Base-by-base conservation (phyloP, 2,113 vertebrate genomes). In the Ploceus nigricollis region DNA sequence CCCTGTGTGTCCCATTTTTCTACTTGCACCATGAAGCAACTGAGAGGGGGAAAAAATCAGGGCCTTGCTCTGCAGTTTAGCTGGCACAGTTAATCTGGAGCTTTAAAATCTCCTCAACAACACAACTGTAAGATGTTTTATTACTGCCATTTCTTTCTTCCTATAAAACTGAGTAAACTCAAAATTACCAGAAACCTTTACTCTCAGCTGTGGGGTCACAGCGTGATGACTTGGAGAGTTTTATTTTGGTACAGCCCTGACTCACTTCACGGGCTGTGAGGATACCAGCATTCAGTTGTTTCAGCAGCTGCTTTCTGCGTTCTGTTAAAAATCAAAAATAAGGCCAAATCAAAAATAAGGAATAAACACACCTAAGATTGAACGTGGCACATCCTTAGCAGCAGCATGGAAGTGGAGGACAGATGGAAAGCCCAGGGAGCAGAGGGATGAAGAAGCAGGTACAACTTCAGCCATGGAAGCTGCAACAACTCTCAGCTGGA, bases 1-100 rank as follows among this genome's bases (percentile, higher is more conserved):
- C 27, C 1, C 0, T 2, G 0, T 19, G 11, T 19, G 15, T 4
- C 27, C 28, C 23, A 7, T 19, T 60, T 68, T 28, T 15, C 27
- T 31, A 3, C 39, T 16, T 69, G 22, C 37, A 51, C 22, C 24
- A 13, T 9, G 22, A 45, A 51, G 18, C 14, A 51, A 19, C 54
- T 13, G 45, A 39, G 64, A 33, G 9, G 8, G 5, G 12, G 0
- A 9, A 12, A 12, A 61, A 76, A 66, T 10, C 68, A n/a, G 30
- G 17, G 35, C 13, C 30, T 86, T 33, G 15, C 37, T 89, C 51
- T n/a, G 44, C n/a, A 51, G 33, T 47, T 75, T 54, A 58, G 42
- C 54, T n/a, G 33, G 30, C 61, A 57, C n/a, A 35, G 40, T 64
- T 57, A 58, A 60, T 56, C 58, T 53, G 82, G 20, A 72, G 20